Evolutionary conservation across 2,113 vertebrate species (phyloP), one percentile per base, ranked within the genome.

Genomic region (Herpetotheres cachinnans): DNA sequence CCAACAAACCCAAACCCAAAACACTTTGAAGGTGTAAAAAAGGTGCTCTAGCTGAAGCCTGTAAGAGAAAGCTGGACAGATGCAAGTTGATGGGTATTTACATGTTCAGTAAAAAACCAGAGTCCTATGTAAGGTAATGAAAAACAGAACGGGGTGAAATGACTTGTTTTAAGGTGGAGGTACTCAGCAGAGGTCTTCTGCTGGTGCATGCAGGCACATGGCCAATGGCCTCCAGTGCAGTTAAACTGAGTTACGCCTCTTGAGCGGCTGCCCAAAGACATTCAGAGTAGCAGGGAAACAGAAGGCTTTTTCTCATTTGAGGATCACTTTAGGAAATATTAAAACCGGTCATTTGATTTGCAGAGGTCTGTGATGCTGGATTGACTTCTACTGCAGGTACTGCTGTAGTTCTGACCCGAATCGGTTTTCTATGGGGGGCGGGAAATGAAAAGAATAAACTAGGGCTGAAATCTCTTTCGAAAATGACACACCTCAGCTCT

Each of bases 151-250:
- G 67, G 70, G 40, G n/a, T 72, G 52, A 50, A 47, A 54, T 79
- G 2, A 36, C 9, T 62, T 25, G 3, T 44, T 81, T 54, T 54
- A 29, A 67, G 25, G 54, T 65, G 56, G 82, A 69, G 7, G 36
- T 50, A 42, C 46, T 52, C 20, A 7, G 62, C 10, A 81, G 63
- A 94, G 71, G 56, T 83, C 65, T 80, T 95, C 74, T 93, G 71
- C 80, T 91, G 90, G 59, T 91, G 69, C 69, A 6, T 17, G 21
- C 38, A 49, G 84, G 93, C 81, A 40, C 69, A 44, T 18, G 58
- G 94, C 96, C 92, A 89, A 7, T 40, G 91, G 94, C 62, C 81
- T 95, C 67, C 82, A 71, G 49, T 88, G 84, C 54, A 69, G 69
- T 83, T 74, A 63, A 58, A 76, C n/a, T 86, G 70, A 90, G 77